phyloP scores from a whole-genome alignment of 2,797 vertebrate species.

The Notolepis coatsorum region DNA sequence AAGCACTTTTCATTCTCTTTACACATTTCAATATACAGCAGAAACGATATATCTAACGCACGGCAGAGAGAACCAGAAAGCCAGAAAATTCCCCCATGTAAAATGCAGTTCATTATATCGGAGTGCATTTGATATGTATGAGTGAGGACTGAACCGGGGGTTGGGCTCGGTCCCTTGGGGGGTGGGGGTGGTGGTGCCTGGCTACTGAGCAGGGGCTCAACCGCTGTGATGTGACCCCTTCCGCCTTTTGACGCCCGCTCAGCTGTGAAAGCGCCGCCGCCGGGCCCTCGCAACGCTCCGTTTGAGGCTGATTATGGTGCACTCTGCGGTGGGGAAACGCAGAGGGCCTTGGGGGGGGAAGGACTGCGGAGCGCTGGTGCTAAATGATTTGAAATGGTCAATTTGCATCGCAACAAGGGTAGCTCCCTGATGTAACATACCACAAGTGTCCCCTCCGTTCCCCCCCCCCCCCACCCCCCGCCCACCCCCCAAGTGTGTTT shows the following conservation, averaged over 20 bases:
- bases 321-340: constrained; percentile 9
- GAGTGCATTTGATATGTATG: neutral
- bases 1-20: no score
- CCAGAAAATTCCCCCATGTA: no score
- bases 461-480: no score
- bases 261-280: constrained; percentile 14
- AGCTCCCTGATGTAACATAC: neutral
- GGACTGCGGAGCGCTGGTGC: neutral
- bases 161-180: neutral
- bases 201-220: neutral
- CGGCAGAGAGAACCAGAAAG: no score
- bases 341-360: neutral
- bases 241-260: constrained; percentile 15
- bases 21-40: no score
- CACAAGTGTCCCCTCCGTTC: neutral
- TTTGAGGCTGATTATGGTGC: neutral
- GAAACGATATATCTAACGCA: no score
- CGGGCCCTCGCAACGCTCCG: constrained; percentile 7
- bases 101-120: neutral
- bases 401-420: constrained; percentile 30
- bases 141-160: neutral
- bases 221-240: neutral
- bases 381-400: constrained; percentile 24
- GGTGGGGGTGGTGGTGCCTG: neutral
- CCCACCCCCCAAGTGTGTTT: neutral